phyloP scores from a whole-genome alignment of 2,888 invertebrate genomes.

The Chymomyza amoena region DNA sequence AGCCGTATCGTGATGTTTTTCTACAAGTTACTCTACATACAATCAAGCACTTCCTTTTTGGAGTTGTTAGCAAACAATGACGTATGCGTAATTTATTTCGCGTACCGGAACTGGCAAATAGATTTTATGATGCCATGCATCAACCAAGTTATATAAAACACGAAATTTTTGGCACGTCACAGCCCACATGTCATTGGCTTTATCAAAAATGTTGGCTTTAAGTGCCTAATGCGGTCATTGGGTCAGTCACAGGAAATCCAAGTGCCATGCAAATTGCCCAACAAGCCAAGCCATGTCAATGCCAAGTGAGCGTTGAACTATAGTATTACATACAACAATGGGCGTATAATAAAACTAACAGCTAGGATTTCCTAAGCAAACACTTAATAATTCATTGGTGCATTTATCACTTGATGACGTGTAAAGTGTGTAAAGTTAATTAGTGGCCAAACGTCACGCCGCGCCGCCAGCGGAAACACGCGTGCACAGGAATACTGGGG shows the following conservation, averaged over 20 bases:
- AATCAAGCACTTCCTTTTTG: background rate
- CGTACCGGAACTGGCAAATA: conserved; percentile 64
- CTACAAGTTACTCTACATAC: background rate
- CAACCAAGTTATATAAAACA: conserved; percentile 18
- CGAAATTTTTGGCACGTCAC: conserved; percentile 32
- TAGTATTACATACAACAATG: background rate
- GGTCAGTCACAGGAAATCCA: conserved; percentile 42
- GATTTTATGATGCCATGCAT: conserved; percentile 43
- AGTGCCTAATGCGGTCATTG: conserved; percentile 50
- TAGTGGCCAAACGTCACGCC: conserved; percentile 18
- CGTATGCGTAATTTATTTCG: conserved; percentile 18
- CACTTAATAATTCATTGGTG: conserved; percentile 54
- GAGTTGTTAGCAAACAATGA: background rate
- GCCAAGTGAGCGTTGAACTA: conserved; percentile 51
- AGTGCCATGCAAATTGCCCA: conserved; percentile 43
- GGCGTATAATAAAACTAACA: conserved; percentile 25
- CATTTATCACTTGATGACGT: conserved; percentile 51
- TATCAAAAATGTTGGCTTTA: conserved; percentile 3
- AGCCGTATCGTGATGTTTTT: background rate
- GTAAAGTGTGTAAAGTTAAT: conserved; percentile 56
- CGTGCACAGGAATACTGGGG: conserved; percentile 23
- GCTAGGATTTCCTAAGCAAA: conserved; percentile 27
- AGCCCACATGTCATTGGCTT: conserved; percentile 26
- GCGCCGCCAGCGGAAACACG: conserved; percentile 5
- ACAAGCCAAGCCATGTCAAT: conserved; percentile 39